Percentiles rank a stretch among this genome's conserved stretches.
phyloP scores from a whole-genome alignment of 1,140 invertebrate species.

The Triops cancriformis region DNA sequence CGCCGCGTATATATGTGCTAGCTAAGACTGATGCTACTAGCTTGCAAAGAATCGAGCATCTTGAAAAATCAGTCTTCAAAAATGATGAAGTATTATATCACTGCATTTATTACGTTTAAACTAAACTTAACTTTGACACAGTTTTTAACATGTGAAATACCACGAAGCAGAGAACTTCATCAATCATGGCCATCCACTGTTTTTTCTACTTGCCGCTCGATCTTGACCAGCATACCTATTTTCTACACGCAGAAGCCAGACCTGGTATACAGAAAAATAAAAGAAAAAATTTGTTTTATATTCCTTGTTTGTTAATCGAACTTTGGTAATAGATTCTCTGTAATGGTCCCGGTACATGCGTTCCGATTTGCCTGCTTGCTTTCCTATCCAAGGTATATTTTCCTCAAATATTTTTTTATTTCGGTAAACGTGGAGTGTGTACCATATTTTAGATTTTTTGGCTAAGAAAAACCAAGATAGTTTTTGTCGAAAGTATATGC shows the following conservation, averaged over 20 bases:
- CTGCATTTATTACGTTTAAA: constrained; percentile 21
- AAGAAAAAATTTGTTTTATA: too few relatives aligned
- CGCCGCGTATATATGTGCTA: constrained; percentile 64
- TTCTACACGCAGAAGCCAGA: constrained; percentile 61
- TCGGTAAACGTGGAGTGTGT: not conserved
- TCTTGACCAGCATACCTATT: constrained; percentile 57
- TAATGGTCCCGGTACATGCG: constrained; percentile 93
- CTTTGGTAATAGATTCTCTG: constrained; percentile 46
- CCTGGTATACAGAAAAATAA: constrained; percentile 43
- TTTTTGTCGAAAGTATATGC: constrained; percentile 92
- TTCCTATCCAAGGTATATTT: constrained; percentile 36
- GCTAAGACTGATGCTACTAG: constrained; percentile 71
- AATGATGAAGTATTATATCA: not conserved
- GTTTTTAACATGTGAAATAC: constrained; percentile 47
- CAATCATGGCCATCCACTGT: constrained; percentile 75
- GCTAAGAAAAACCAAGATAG: constrained; percentile 58
- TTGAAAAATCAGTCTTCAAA: constrained; percentile 39
- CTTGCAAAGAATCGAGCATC: constrained; percentile 49
- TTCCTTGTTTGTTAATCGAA: constrained; percentile 15
- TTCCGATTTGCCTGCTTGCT: constrained; percentile 70
- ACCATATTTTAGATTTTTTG: constrained; percentile 48
- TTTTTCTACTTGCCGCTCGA: constrained; percentile 64
- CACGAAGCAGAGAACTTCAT: constrained; percentile 73
- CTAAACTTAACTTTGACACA: constrained; percentile 17
- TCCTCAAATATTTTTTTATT: not conserved